phyloP scores from a whole-genome alignment of 2,797 vertebrate genomes.

The Typhlichthys eigenmanni region DNA sequence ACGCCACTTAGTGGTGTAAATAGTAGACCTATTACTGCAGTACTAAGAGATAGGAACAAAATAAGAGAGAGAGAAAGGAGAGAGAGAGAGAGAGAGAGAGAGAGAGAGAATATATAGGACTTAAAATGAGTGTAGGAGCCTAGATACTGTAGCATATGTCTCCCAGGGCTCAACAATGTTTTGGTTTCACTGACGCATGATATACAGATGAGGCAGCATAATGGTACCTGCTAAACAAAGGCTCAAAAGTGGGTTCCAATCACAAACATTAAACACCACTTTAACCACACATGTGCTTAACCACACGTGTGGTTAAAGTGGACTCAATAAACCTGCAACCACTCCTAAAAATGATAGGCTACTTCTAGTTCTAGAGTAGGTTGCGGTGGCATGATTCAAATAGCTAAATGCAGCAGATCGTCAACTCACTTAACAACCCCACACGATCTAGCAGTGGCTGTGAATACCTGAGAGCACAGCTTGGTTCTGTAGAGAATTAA shows the following conservation, averaged over 20 bases:
- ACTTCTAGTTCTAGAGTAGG: neutral
- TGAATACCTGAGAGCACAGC: constrained; percentile 2
- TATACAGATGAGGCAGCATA: neutral
- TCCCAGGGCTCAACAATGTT: constrained; percentile 29
- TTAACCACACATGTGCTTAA: too few relatives aligned
- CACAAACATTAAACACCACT: too few relatives aligned
- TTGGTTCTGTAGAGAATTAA: constrained; percentile 24
- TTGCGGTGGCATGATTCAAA: neutral
- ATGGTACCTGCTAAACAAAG: neutral
- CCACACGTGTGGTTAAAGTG: too few relatives aligned
- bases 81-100: too few relatives aligned
- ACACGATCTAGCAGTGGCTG: neutral
- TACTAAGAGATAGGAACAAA: constrained; percentile 21
- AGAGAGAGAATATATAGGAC: too few relatives aligned
- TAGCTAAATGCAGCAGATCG: neutral
- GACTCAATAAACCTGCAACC: too few relatives aligned
- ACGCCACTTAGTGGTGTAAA: neutral
- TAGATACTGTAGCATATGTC: neutral
- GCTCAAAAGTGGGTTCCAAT: too few relatives aligned
- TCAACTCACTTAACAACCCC: neutral
- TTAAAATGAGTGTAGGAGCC: too few relatives aligned
- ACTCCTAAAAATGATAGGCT: neutral
- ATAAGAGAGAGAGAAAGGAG: neutral
- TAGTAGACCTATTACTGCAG: neutral
- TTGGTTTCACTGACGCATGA: constrained; percentile 14